Percentiles rank a stretch among this genome's conserved stretches.
These are phyloP conservation scores for Drosophila neoperkinsi DNA, from an alignment of 2,888 invertebrate genomes.

Conservation along the genomic window DNA sequence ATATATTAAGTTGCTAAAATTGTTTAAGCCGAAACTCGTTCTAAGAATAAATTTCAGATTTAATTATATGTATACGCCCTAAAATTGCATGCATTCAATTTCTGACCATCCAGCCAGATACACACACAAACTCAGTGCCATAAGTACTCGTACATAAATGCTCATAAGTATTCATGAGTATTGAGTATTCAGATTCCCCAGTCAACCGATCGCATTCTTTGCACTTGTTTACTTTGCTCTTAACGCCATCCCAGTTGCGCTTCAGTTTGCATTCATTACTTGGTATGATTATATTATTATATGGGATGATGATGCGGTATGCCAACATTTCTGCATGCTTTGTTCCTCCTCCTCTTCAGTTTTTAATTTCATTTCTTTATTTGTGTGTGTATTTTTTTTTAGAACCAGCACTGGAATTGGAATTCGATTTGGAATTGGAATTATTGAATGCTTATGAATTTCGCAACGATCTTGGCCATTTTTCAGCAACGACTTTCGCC, in stretches of 20 bases:
- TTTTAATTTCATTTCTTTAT: not conserved
- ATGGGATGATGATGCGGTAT: conserved; percentile 48
- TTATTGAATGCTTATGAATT: conserved; percentile 35
- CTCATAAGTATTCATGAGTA: conserved; percentile 31
- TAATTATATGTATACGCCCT: conserved; percentile 54
- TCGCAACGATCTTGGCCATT: conserved; percentile 26
- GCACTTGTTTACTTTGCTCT: conserved; percentile 60
- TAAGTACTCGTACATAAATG: conserved; percentile 14
- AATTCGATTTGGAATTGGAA: conserved; percentile 21
- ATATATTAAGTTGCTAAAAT: conserved; percentile 45
- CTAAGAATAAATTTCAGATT: conserved; percentile 75
- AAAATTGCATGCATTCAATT: conserved; percentile 50
- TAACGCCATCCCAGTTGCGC: conserved; percentile 59
- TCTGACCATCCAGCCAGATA: conserved; percentile 26
- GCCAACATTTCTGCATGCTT: conserved; percentile 44
- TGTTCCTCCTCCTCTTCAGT: conserved; percentile 16
- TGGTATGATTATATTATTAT: conserved; percentile 42
- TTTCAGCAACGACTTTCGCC: conserved; percentile 35
- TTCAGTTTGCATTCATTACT: conserved; percentile 47
- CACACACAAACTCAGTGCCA: conserved; percentile 4
- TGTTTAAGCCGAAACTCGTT: conserved; percentile 67
- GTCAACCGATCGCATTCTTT: conserved; percentile 42
- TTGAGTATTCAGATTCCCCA: conserved; percentile 1
- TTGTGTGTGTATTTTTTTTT: not conserved
- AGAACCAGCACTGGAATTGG: conserved; percentile 1